Percentiles rank a stretch among this genome's conserved stretches.
These are phyloP conservation scores for Caranx melampygus DNA, from an alignment of 2,113 vertebrate genomes.

Conservation along the genomic window DNA sequence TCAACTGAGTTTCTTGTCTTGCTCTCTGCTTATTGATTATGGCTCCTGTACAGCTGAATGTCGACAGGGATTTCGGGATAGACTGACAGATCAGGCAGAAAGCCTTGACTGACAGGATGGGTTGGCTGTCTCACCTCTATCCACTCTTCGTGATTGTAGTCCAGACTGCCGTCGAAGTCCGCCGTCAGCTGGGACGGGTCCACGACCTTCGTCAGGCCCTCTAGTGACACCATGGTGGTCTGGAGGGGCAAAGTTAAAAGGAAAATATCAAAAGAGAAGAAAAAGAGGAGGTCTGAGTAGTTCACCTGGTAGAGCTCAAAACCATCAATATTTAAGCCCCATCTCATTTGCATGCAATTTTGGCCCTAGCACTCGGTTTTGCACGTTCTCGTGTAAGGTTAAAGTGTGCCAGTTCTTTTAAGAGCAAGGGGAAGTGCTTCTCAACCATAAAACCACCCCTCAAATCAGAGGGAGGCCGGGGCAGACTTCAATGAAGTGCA, in stretches of 20 bases:
- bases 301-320: too few relatives aligned
- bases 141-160: constrained; percentile 99
- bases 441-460: too few relatives aligned
- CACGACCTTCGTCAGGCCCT: constrained; percentile 98
- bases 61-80: not conserved
- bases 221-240: constrained; percentile 99
- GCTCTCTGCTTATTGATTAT: not conserved
- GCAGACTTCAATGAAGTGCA: too few relatives aligned
- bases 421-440: too few relatives aligned
- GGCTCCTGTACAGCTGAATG: not conserved
- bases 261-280: not conserved
- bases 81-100: not conserved
- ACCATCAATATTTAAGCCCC: too few relatives aligned
- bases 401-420: too few relatives aligned
- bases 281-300: not conserved
- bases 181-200: constrained; percentile 98
- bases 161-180: constrained; percentile 98
- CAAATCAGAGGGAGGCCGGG: too few relatives aligned
- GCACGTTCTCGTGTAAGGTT: too few relatives aligned
- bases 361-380: too few relatives aligned
- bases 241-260: constrained; percentile 64
- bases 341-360: too few relatives aligned
- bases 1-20: not conserved
- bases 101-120: not conserved
- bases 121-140: constrained; percentile 85